phyloP scores from a whole-genome alignment of 2,888 invertebrate species.

The Xestia xanthographa region DNA sequence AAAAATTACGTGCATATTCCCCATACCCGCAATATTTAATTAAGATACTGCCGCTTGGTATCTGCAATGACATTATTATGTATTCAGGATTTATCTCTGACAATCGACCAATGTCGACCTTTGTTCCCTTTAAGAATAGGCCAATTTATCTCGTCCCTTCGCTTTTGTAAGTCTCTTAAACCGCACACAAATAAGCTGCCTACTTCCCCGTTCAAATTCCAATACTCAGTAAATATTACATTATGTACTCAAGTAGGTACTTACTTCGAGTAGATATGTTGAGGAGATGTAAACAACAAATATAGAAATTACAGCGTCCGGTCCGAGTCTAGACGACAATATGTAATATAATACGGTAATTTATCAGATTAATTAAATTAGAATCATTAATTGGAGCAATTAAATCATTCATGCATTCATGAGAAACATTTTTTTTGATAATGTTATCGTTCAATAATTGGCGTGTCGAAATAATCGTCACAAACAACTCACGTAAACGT shows the following conservation, averaged over 20 bases:
- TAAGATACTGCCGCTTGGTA: not conserved
- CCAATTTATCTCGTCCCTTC: conserved; percentile 21
- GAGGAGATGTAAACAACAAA: conserved; percentile 46
- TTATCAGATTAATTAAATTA: conserved; percentile 50
- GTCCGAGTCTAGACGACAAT: conserved; percentile 38
- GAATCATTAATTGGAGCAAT: conserved; percentile 44
- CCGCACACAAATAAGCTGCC: conserved; percentile 27
- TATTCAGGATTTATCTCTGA: not conserved
- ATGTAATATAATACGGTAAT: conserved; percentile 2
- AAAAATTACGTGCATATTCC: no score
- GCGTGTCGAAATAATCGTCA: not conserved
- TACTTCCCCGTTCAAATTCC: conserved; percentile 55
- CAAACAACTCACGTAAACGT: conserved; percentile 1
- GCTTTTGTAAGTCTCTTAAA: conserved; percentile 21
- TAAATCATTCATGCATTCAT: conserved; percentile 18
- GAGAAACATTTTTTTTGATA: conserved; percentile 24
- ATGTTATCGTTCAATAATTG: conserved; percentile 12
- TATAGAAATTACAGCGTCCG: conserved; percentile 45
- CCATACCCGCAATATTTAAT: not conserved
- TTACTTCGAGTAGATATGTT: conserved; percentile 34
- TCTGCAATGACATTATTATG: not conserved
- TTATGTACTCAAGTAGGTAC: conserved; percentile 10
- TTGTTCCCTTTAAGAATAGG: conserved; percentile 38
- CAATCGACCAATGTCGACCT: conserved; percentile 12
- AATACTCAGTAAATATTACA: conserved; percentile 29